Conservation (phyloP, 2,797 vertebrate species). For the Premnoplex brunnescens region DNA sequence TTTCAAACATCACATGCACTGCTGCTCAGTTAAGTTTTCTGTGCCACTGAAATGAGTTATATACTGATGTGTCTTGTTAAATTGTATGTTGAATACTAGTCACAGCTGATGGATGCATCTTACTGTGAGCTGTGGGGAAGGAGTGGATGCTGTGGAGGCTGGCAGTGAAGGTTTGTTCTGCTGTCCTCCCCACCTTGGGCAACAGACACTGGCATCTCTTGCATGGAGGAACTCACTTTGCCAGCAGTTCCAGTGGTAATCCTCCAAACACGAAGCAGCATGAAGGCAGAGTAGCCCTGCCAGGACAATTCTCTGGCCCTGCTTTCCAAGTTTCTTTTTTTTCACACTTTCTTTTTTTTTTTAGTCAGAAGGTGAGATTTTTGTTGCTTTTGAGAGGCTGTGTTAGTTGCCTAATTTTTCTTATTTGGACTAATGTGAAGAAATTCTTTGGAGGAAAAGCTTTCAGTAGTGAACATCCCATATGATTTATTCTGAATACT, state of each 20-base stretch:
- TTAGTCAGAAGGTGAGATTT: background rate
- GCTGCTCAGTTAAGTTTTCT: background rate
- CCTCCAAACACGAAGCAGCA: background rate
- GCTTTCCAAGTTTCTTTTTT: background rate
- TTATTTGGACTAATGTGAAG: background rate
- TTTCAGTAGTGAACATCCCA: background rate
- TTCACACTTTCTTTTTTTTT: background rate
- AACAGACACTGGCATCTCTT: background rate
- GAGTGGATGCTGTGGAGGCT: background rate
- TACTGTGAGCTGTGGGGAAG: background rate
- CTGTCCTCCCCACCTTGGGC: too few relatives aligned
- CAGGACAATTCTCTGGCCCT: background rate
- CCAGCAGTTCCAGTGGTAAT: background rate
- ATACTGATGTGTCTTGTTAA: background rate
- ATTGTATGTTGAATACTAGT: background rate
- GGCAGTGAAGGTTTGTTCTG: background rate
- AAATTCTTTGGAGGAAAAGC: background rate
- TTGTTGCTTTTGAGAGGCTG: background rate
- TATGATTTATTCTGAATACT: background rate
- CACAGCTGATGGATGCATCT: background rate
- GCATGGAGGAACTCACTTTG: rapidly evolving
- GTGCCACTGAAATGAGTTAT: background rate
- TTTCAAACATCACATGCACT: background rate
- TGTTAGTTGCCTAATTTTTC: background rate
- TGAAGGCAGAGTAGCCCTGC: background rate